These are phyloP conservation scores for Lycodopsis pacificus DNA, from an alignment of 2,797 vertebrate genomes.

Conservation along the genomic window DNA sequence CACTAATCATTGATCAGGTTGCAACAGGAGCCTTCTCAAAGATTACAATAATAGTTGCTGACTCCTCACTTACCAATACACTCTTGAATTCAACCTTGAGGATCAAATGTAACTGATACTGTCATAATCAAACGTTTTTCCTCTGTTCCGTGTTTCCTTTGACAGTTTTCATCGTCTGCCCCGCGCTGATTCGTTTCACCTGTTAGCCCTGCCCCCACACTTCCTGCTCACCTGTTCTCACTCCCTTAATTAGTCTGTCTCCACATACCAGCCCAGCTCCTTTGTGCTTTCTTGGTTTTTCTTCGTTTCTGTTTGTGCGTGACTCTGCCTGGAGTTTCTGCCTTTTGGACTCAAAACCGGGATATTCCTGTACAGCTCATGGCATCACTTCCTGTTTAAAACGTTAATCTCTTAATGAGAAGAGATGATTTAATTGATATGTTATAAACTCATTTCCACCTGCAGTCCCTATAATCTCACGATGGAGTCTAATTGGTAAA, in stretches of 20 bases:
- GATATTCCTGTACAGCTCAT: no score
- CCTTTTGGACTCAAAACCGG: background rate
- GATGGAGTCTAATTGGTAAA: no score
- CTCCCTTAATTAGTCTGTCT: background rate
- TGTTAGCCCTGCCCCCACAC: background rate
- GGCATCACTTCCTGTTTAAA: no score
- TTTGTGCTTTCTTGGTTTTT: background rate
- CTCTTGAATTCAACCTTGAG: background rate
- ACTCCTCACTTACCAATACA: background rate
- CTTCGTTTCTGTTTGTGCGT: background rate
- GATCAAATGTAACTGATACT: background rate
- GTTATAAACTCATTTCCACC: no score
- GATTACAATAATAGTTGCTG: background rate
- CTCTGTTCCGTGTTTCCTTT: background rate
- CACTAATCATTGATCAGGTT: background rate
- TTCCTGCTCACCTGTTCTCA: slow-evolving; percentile 4
- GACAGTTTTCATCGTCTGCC: background rate
- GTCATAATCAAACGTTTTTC: background rate
- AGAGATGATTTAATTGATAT: no score
- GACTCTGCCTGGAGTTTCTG: background rate
- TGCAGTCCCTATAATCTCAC: no score
- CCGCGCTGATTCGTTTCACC: background rate
- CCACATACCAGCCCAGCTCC: background rate
- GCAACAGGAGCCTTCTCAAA: background rate
- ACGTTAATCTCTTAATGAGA: no score